These are phyloP conservation scores for Sebastes hubbsi DNA, from an alignment of 2,797 vertebrate genomes.

Conservation along the genomic window DNA sequence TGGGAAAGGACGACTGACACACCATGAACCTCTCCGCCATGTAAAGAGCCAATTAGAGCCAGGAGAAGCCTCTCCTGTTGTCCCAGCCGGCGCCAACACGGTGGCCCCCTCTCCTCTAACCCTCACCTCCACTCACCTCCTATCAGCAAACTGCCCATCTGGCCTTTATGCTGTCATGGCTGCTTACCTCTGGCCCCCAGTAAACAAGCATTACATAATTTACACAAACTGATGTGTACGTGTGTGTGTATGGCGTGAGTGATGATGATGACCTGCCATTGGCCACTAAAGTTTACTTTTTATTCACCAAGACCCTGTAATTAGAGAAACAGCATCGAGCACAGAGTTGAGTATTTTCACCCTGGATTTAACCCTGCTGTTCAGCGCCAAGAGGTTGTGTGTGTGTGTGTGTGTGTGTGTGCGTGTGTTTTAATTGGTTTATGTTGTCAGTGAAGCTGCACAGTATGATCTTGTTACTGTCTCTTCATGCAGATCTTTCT, in stretches of 20 bases:
- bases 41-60: slow-evolving; percentile 75
- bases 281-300: slow-evolving; percentile 51
- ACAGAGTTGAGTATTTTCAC: slow-evolving; percentile 45
- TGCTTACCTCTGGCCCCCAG: slow-evolving; percentile 36
- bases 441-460: slow-evolving; percentile 39
- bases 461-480: slow-evolving; percentile 26
- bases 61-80: slow-evolving; percentile 56
- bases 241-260: slow-evolving; percentile 1
- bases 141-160: slow-evolving; percentile 36
- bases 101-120: slow-evolving; percentile 42
- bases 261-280: slow-evolving; percentile 26
- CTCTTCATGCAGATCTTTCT: slow-evolving; percentile 26
- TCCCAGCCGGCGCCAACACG: slow-evolving; percentile 36
- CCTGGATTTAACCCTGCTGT: slow-evolving; percentile 52
- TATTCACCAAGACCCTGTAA: slow-evolving; percentile 36
- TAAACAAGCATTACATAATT: slow-evolving; percentile 61
- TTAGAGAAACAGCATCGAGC: slow-evolving; percentile 51
- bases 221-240: slow-evolving; percentile 14
- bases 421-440: slow-evolving; percentile 55
- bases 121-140: slow-evolving; percentile 34
- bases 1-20: slow-evolving; percentile 54
- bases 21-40: slow-evolving; percentile 60
- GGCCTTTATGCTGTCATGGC: slow-evolving; percentile 32
- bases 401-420: not conserved
- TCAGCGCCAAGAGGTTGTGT: slow-evolving; percentile 6